Evolutionary conservation across 2,888 invertebrate genomes (phyloP).

Genomic region (Pogonocherus hispidulus): DNA sequence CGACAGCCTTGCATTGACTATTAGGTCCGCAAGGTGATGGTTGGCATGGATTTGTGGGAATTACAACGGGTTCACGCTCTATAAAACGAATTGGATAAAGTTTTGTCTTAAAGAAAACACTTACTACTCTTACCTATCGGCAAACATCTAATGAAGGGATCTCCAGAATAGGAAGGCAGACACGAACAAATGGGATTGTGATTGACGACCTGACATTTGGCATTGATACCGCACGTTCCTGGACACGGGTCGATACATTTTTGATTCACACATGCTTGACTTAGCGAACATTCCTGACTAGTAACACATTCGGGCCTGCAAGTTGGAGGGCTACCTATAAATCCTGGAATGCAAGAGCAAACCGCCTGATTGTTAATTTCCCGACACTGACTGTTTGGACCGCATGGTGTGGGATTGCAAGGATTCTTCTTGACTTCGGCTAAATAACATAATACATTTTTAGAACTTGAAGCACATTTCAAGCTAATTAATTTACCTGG

Average conservation of each 20-base stretch:
- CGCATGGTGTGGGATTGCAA: constrained; percentile 82
- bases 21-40: constrained; percentile 88
- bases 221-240: constrained; percentile 83
- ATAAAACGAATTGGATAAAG: constrained; percentile 17
- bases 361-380: constrained; percentile 80
- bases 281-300: constrained; percentile 81
- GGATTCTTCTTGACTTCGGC: constrained; percentile 72
- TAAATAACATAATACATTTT: constrained; percentile 46
- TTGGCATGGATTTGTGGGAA: constrained; percentile 76
- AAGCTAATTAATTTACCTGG: constrained; percentile 45
- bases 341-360: constrained; percentile 80
- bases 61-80: constrained; percentile 62
- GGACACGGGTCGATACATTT: constrained; percentile 87
- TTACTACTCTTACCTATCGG: constrained; percentile 57
- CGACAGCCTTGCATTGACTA: constrained; percentile 78
- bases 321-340: constrained; percentile 81
- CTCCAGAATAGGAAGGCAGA: constrained; percentile 76
- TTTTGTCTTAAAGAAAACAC: background rate
- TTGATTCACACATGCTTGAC: constrained; percentile 82
- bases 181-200: constrained; percentile 87
- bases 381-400: constrained; percentile 83
- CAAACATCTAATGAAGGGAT: constrained; percentile 82
- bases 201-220: constrained; percentile 83
- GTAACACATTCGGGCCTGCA: constrained; percentile 84
- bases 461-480: background rate